Conservation (phyloP, 2,113 vertebrate genomes). For the Cinclus cinclus region DNA sequence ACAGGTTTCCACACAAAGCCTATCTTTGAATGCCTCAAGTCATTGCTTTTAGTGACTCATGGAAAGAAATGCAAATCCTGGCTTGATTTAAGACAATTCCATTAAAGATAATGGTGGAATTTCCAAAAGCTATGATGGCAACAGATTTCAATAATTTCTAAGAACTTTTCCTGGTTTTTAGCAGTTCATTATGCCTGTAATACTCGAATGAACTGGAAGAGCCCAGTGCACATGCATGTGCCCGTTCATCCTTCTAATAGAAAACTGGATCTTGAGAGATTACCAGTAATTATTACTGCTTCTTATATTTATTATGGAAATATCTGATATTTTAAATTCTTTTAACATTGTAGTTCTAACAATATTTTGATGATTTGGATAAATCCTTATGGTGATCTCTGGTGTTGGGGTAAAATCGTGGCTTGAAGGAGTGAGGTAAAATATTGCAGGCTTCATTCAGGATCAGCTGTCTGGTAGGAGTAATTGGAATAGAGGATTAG, state of each 20-base stretch:
- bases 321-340: background rate
- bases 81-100: background rate
- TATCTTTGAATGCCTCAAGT: background rate
- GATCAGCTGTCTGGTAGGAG: background rate
- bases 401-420: background rate
- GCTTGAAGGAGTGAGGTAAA: background rate
- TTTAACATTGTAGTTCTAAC: background rate
- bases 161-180: background rate
- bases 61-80: background rate
- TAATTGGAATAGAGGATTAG: background rate
- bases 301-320: background rate
- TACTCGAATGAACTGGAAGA: background rate
- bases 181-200: background rate
- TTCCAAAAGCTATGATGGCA: background rate
- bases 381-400: background rate
- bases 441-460: background rate
- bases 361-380: background rate
- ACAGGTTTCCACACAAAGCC: background rate
- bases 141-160: background rate
- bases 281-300: background rate
- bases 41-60: background rate
- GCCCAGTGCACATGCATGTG: fast-evolving
- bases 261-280: background rate
- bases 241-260: background rate
- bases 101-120: background rate